Evolutionary conservation across 2,113 vertebrate species (phyloP), one percentile per base, ranked within the genome.

Genomic region (Hyperopisus bebe): DNA sequence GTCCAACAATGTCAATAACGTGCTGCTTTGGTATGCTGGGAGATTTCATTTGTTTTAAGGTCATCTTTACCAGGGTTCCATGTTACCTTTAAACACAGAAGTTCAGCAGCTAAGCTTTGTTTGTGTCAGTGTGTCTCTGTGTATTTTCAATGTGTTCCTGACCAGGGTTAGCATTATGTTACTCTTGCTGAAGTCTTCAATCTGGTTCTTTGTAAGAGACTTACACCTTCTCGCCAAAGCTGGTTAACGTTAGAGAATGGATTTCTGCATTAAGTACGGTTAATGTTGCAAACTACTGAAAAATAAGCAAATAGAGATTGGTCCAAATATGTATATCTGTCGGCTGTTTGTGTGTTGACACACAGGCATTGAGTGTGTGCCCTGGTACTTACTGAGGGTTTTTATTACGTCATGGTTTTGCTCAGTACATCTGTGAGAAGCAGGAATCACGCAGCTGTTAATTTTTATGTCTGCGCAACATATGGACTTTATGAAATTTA

Each of bases 211-310:
- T 87, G 17, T 87, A 62, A 58, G 3, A 51, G 8, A 35, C 31
- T 58, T n/a, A 1, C 62, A 21, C n/a, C 13, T 80, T 80, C 74
- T 80, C 74, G 5, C 10, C 13, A 87, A 39, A 24, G 86, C 31
- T 51, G 82, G 47, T 31, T 48, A 8, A 86, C 0, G 5, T 35
- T 55, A 53, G 13, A 51, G 2, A 53, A 87, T 50, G n/a, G n/a
- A 51, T 86, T 51, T 87, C 31, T 87, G 47, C 48, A 9, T 86
- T 55, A 10, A 88, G 1, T 55, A 58, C 5, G 17, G 1, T 88
- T 39, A 51, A 55, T 88, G 86, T 88, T 53, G 86, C 53, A 58
- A 55, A 31, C 86, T 88, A 62, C 86, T 88, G 87, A 88, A 27
- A 88, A 88, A 51, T 13, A 31, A 50, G 42, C 82, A 21, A 47